These are phyloP conservation scores for Acleris literana DNA, from an alignment of 2,888 invertebrate genomes.

Conservation along the genomic window DNA sequence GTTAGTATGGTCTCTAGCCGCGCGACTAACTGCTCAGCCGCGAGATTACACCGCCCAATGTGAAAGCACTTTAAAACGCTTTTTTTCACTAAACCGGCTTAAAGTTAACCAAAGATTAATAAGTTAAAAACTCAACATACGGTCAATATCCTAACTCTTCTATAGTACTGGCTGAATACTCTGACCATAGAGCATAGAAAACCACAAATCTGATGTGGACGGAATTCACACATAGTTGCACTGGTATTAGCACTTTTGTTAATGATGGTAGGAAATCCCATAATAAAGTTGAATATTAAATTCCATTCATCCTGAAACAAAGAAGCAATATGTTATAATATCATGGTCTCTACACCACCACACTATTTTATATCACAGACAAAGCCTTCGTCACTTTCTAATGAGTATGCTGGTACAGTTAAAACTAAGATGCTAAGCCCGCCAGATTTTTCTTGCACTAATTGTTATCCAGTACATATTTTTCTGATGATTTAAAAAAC, in stretches of 20 bases:
- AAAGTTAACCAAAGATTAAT: background rate
- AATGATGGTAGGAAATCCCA: conserved; percentile 86
- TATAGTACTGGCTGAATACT: conserved; percentile 89
- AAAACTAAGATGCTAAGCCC: too few species aligned
- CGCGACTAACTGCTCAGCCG: too few species aligned
- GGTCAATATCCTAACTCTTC: conserved; percentile 86
- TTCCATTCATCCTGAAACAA: conserved; percentile 90
- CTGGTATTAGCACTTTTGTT: conserved; percentile 76
- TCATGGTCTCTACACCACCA: background rate
- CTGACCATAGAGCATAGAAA: conserved; percentile 86
- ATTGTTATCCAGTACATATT: too few species aligned
- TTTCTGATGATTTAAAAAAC: too few species aligned
- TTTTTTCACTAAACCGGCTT: background rate
- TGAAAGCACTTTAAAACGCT: too few species aligned
- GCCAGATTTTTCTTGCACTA: too few species aligned
- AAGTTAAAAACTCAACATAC: conserved; percentile 71
- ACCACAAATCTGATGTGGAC: conserved; percentile 85
- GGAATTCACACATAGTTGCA: conserved; percentile 77
- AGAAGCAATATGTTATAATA: conserved; percentile 34
- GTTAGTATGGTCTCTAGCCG: too few species aligned
- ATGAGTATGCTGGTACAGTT: too few species aligned
- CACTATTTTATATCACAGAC: too few species aligned
- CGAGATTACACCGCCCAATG: too few species aligned
- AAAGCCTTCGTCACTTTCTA: too few species aligned
- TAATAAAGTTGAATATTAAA: conserved; percentile 86